phyloP scores from a whole-genome alignment of 2,888 invertebrate species.

The Camptogramma bilineatum region DNA sequence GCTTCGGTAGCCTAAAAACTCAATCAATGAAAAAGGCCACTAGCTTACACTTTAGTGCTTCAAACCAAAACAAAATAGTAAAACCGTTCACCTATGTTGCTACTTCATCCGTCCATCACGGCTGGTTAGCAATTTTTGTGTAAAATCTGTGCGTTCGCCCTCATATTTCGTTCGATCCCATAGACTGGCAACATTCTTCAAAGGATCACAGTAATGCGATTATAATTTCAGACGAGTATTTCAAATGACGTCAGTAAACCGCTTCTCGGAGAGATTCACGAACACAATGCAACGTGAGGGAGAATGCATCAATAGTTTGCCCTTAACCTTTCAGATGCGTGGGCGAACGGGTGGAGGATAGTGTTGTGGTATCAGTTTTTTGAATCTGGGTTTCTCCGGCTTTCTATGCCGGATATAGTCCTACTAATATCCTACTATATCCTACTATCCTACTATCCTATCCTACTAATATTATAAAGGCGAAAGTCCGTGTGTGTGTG shows the following conservation, averaged over 20 bases:
- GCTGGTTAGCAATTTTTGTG: background rate
- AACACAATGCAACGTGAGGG: conserved; percentile 51
- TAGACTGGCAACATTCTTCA: conserved; percentile 17
- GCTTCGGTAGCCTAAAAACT: no score
- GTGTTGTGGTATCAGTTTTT: conserved; percentile 16
- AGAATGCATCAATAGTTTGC: conserved; percentile 63
- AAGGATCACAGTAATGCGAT: conserved; percentile 29
- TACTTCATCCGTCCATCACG: background rate
- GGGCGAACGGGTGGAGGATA: conserved; percentile 45
- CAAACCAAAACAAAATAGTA: background rate
- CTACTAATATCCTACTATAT: no score
- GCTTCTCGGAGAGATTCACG: conserved; percentile 45
- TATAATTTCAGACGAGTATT: conserved; percentile 36
- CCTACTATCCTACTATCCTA: no score
- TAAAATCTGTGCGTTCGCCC: conserved; percentile 5
- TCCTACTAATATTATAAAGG: no score
- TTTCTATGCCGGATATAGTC: no score
- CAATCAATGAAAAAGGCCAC: no score
- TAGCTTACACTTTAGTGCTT: background rate
- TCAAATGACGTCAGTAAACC: conserved; percentile 45
- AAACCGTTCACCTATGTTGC: background rate
- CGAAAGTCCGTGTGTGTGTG: no score
- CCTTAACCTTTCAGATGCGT: conserved; percentile 71
- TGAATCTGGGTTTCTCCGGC: background rate
- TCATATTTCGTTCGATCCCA: conserved; percentile 6